Base-by-base conservation (phyloP, 2,888 invertebrate species). In the Conops quadrifasciatus region DNA sequence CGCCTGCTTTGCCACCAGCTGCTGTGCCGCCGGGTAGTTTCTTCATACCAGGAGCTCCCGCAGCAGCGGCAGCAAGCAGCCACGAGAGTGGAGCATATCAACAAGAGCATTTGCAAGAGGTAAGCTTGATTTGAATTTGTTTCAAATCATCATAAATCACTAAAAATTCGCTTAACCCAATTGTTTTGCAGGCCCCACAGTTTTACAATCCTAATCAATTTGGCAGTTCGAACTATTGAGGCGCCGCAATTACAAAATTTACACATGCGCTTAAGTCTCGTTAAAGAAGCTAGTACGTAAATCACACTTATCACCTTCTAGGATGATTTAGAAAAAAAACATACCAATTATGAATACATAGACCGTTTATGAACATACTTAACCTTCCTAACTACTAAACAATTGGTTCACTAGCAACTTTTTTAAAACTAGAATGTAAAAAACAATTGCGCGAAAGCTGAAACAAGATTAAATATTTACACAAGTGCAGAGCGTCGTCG, bases 1-100 rank as follows among this genome's bases (percentile, higher is more conserved):
- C 86, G 24, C 86, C 86, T 2, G 78, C 81, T n/a, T 75, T 86
- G 76, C 85, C 86, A 56, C 80, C 84, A n/a, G 79, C 83, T 36
- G 75, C 82, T 30, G 78, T 85, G 74, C 85, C 86, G 28, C 82
- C 81, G 72, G 80, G 81, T 72, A 84, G 85, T 21, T 86, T 80
- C 75, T 84, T 86, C 77, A 80, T 86, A 73, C 86, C 86, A 49
- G 82, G 82, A 58, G 72, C 77, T 26, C 71, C 74, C 66, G 68
- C 73, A 24, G 51, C 63, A 21, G 53, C 36, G 9, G 5, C 36
- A 36, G 36, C 60, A 24, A 56, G n/a, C 56, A 19, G 43, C 13
- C 60, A 45, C 49, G 68, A 51, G 67, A 56, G 26, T 30, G 72
- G 53, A 4, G 65, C 73, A 69, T 75, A 76, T 72, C 78, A 79